Conservation (phyloP, 2,113 vertebrate genomes). For the Pelusios castaneus region DNA sequence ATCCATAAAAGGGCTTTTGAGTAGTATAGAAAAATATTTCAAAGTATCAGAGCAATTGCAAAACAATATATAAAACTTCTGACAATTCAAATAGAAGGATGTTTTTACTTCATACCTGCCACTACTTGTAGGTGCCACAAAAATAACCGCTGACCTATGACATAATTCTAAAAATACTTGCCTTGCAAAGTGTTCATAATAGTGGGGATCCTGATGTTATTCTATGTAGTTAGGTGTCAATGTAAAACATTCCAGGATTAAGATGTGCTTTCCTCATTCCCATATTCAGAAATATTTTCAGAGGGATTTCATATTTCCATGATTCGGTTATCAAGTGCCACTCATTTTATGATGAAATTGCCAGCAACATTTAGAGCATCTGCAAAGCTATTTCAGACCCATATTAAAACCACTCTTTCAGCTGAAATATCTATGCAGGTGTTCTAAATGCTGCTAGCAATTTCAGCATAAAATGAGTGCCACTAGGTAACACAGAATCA, state of each 20-base stretch:
- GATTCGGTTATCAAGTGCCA: neutral
- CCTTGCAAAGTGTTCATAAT: neutral
- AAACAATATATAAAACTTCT: neutral
- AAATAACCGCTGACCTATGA: neutral
- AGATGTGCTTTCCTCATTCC: neutral
- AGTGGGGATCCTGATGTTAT: neutral
- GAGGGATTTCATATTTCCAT: neutral
- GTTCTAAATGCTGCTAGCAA: constrained; percentile 12
- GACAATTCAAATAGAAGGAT: neutral
- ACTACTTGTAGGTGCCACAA: neutral
- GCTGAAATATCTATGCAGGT: constrained; percentile 4
- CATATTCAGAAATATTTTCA: neutral
- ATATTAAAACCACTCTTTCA: constrained; percentile 19
- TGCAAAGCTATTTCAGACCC: neutral
- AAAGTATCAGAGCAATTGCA: neutral
- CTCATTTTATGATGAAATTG: constrained; percentile 39
- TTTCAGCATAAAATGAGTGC: constrained; percentile 34
- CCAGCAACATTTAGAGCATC: constrained; percentile 9
- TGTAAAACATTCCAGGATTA: neutral
- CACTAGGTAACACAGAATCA: neutral
- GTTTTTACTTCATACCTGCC: neutral
- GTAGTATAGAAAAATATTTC: neutral
- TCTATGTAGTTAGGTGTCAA: neutral
- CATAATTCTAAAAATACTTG: neutral
- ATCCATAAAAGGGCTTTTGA: constrained; percentile 12